Base-by-base conservation (phyloP, 1,140 invertebrate species). In the Aphidius ervi region DNA sequence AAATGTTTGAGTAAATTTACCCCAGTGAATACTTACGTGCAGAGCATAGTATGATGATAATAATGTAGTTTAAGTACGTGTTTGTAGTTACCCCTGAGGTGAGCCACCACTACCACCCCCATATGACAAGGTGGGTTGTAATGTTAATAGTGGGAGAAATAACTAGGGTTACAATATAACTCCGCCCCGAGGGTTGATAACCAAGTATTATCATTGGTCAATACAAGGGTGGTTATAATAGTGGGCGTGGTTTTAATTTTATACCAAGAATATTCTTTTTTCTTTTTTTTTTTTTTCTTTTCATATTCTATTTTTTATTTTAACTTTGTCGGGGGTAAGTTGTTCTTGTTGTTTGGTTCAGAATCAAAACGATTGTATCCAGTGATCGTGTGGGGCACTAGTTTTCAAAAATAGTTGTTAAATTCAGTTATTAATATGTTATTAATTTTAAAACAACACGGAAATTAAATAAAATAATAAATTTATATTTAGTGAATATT, bases 81-180 rank as follows among this genome's bases (percentile, higher is more conserved):
- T 78, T 78, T 76, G 77, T 79, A 79, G 74, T 79, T 77, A 78
- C 77, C 74, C 74, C 72, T 75, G 72, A 76, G 70, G 73, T 73
- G 72, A 76, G 65, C 71, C 74, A 72, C 67, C 70, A 74, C 68
- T 68, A 63, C 61, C 62, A 61, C 62, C 62, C 66, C 63, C 62
- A 59, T 57, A 63, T 65, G 70, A 74, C 69, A 76, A 77, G 23
- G 23, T 31, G 2, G 74, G 74, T 68, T 63, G 71, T 63, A 53
- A 63, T 65, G 65, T 62, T 63, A 67, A 65, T 71, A 68, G 67
- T 56, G 46, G 40, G 40, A 9, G 43, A 56, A 46, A 45, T n/a
- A 46, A 20, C 6, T 6, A 23, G 55, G 46, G 43, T 31, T 31
- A 68, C 52, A 67, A 41, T 23, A 9, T 31, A 39, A 55, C 53